Evolutionary conservation across 2,113 vertebrate genomes (phyloP), one percentile per base, ranked within the genome.

Genomic region (Pao palembangensis): DNA sequence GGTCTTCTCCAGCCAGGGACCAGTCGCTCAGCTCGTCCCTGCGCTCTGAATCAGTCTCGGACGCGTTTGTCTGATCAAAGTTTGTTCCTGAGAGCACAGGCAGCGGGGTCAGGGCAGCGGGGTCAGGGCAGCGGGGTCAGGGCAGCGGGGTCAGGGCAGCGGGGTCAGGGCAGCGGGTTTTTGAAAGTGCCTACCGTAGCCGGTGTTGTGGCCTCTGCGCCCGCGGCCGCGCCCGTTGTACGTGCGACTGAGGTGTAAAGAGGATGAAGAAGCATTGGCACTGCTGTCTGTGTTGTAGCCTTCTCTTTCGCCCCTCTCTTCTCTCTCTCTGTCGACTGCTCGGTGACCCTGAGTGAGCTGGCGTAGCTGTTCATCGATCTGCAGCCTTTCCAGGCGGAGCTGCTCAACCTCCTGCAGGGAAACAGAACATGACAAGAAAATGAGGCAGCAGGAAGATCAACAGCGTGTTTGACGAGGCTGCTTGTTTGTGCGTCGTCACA

Each of bases 1-100:
- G 82, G 67, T 94, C 94, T 69, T 98, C 96, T 76, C 92, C 95
- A 25, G 94, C 95, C 83, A 95, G 82, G 41, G 96, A 99, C 95
- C 96, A 98, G 85, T 98, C 97, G 63, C 95, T 97, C 82, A 98
- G 89, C 88, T 98, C 97, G 20, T 98, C 97, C 85, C 91, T 95
- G 44, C 94, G 93, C 82, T 99, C 96, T 8, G 95, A 98, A 67
- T 99, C 97, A 0, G 97, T 98, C 92, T 98, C 97, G 11, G 97
- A 99, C 47, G 93, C 93, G 42, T 98, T 98, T 59, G 97, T 97
- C 76, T 98, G 93, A 91, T 98, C 96, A 2, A 95, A 98, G 85
- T 96, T 98, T 76, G 94, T 96, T 89, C 96, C 97, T 98, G 74
- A 21, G 31, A 8, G 51, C 8, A 12, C 8, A 57, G 23, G 17